Evolutionary conservation across 2,888 invertebrate genomes (phyloP), one percentile per base, ranked within the genome.

Genomic region (Phaedon cochleariae): DNA sequence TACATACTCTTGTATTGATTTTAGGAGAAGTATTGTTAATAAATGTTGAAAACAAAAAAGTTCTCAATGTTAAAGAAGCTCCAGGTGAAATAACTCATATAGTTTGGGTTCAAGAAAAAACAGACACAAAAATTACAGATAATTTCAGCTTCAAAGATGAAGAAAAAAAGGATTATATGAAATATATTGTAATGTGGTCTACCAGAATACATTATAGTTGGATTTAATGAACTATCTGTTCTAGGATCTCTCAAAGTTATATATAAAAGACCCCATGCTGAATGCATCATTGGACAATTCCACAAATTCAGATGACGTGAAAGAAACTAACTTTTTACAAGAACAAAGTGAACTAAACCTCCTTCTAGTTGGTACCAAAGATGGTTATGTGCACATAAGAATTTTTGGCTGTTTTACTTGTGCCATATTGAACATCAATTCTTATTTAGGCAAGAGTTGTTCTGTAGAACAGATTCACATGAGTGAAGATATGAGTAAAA

Each of bases 371-470:
- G 95, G 95, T 10, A 91, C 93, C 78, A 88, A 88, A 59, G 87
- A 88, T 70, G 94, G 95, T 0, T 87, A 88, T 72, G 86, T 92
- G 52, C 87, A 89, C 80, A 85, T 96, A 77, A 90, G 91, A 78
- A 90, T 95, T 3, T 94, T 94, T 83, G 97, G 97, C 15, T 89
- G 94, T 77, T 92, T 95, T 77, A 91, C 92, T 21, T 92, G 93
- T 80, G 93, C 93, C 3, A 87, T 87, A 7, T 86, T 95, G 71
- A 82, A 90, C 59, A 84, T 90, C 0, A 86, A 85, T 75, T 83
- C 86, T 71, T 85, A 87, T 73, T 83, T 86, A 55, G 86, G 87
- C 31, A 85, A 86, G 49, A 73, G 77, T 60, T 88, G 89, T 75
- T 86, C 87, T 71, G 85, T 89, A 37, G 79, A 90, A 49, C 89